Base-by-base conservation (phyloP, 2,888 invertebrate species). In the Cryptosula pallasiana region DNA sequence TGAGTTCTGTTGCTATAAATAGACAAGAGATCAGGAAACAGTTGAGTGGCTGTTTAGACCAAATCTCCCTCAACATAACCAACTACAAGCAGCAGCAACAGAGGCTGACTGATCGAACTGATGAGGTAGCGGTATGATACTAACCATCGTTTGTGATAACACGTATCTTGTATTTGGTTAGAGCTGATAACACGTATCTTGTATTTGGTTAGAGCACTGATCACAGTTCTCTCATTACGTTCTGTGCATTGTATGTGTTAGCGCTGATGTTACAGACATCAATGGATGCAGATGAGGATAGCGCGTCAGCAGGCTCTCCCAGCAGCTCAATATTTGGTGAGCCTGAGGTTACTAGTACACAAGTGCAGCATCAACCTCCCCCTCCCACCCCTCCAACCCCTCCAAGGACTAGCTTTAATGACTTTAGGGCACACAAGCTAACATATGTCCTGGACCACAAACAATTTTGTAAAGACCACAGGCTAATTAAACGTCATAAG, bases 261-360 rank as follows among this genome's bases (percentile, higher is more conserved):
- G n/a, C n/a, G 2, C n/a, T 16, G 63, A 27, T 29, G 3, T 9
- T 55, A 55, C 23, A 55, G 20, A 20, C 9, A 45, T 13, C 9
- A 5, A 25, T 23, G 13, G 63, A 63, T 63, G 63, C 25, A 9
- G 29, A 32, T 1, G 9, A 9, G 2, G 27, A 16, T n/a, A 32
- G 9, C 3, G 63, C 32, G 32, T 63, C 34, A 32, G 27, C 2
- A 13, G 25, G 32, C 32, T 27, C 13, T 32, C 13, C 29, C 5
- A 34, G 13, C 13, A 32, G 9, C 27, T 13, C 63, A 32, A 25
- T 5, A 5, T 63, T 27, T 27, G 32, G 63, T 63, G 29, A 63
- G 63, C 63, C 63, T 27, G 63, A 27, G 2, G 63, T 32, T 34
- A 63, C 63, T 2, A 63, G 63, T 34, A 63, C 63, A 32, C 55